A percentile compares a stretch with the other conserved stretches of the same genome.
phyloP scores from a whole-genome alignment of 2,797 vertebrate genomes.

The Danio choprae region DNA sequence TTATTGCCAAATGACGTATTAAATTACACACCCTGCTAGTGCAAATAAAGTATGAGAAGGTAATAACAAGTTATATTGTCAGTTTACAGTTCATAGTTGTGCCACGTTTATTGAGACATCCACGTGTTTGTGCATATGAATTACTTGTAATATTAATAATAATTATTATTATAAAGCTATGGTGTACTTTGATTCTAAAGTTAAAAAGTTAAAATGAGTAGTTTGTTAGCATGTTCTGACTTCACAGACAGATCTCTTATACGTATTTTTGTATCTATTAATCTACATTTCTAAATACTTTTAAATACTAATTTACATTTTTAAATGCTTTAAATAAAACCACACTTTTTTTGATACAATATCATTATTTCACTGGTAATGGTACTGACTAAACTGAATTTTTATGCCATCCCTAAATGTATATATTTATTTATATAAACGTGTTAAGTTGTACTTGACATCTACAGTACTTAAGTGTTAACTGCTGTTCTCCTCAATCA shows the following conservation, averaged over 20 bases:
- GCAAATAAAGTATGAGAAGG: constrained; percentile 16
- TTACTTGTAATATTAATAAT: no score
- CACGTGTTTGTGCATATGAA: background rate
- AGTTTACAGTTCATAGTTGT: background rate
- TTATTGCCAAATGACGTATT: constrained; percentile 11
- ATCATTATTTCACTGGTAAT: background rate
- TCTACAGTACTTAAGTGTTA: background rate
- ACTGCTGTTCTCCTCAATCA: background rate
- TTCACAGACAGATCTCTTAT: no score
- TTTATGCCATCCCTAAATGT: background rate
- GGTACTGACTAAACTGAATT: background rate
- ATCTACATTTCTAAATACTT: no score
- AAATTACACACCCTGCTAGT: constrained; percentile 38
- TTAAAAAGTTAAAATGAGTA: no score
- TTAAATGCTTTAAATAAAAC: no score
- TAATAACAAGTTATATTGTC: background rate
- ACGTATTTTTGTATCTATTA: no score
- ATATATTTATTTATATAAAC: background rate
- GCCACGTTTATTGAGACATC: background rate
- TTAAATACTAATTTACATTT: no score
- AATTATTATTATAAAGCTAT: no score
- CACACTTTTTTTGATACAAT: background rate
- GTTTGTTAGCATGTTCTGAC: no score
- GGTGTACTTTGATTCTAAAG: no score
- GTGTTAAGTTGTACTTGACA: background rate